Evolutionary conservation across 2,797 vertebrate genomes (phyloP).

Genomic region (Gallinago stenura): DNA sequence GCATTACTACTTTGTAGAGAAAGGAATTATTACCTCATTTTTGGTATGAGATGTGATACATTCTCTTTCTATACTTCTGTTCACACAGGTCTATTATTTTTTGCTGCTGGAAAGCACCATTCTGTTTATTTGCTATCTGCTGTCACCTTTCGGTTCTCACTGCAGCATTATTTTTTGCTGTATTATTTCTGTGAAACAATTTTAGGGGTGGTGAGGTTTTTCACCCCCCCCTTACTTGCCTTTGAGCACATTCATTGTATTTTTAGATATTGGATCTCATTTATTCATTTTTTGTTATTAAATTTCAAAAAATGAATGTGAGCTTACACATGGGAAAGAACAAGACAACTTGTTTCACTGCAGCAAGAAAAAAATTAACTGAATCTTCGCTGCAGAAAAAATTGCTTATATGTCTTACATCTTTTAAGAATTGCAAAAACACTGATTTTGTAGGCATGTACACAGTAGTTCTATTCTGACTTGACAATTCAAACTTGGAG

Average conservation of each 20-base stretch:
- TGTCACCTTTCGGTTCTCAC: not conserved
- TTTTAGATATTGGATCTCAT: not conserved
- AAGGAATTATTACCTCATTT: not conserved
- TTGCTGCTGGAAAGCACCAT: not conserved
- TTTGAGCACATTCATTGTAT: not conserved
- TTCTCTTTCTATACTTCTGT: not conserved
- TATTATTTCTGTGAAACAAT: not conserved
- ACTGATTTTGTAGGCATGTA: not conserved
- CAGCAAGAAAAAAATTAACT: not conserved
- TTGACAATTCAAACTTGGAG: not conserved
- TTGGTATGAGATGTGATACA: not conserved
- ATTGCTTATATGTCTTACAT: not conserved
- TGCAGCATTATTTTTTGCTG: not conserved
- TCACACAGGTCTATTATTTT: not conserved
- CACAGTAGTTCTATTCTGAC: not conserved
- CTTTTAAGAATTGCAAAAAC: not conserved
- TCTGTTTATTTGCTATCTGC: not conserved
- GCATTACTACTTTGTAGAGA: not conserved
- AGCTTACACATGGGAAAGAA: not conserved
- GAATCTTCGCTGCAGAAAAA: not conserved
- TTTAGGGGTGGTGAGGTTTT: not conserved
- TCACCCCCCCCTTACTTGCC: rapidly evolving
- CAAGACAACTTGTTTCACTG: not conserved
- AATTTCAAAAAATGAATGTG: not conserved
- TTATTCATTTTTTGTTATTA: not conserved